Conservation (phyloP, 2,113 vertebrate species). For the Corythaeola cristata region DNA sequence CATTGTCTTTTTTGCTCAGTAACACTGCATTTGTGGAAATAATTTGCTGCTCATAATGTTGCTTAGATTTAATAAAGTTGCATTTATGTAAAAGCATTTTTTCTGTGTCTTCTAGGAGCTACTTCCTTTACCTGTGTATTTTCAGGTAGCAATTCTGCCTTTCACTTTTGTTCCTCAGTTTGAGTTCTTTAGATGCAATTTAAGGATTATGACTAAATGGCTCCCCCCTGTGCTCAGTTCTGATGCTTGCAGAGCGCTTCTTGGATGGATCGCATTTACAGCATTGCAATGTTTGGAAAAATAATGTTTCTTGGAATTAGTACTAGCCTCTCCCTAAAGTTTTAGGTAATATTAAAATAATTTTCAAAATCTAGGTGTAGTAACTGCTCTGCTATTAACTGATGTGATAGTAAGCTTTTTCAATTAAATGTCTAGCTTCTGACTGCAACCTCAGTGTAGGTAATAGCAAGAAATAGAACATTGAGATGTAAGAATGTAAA, state of each 20-base stretch:
- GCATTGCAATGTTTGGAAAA: background rate
- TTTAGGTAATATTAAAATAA: background rate
- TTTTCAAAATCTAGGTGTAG: background rate
- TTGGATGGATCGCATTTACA: background rate
- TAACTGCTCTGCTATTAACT: background rate
- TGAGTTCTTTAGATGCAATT: background rate
- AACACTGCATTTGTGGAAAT: background rate
- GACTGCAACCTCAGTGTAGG: background rate
- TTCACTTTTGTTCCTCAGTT: background rate
- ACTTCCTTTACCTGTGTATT: background rate
- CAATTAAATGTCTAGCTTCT: background rate
- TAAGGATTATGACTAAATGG: constrained; percentile 45
- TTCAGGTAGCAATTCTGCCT: background rate
- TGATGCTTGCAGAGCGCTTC: background rate
- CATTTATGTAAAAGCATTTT: background rate
- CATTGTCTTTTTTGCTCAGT: background rate
- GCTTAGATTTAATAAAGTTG: background rate
- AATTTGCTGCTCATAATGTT: background rate
- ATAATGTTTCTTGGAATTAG: background rate
- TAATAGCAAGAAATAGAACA: background rate
- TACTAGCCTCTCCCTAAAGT: background rate
- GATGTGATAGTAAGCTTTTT: background rate
- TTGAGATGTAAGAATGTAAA: background rate
- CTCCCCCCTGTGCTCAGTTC: constrained; percentile 70
- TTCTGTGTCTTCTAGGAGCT: background rate